Conservation (phyloP, 2,797 vertebrate genomes). For the Tenualosa thibaudeaui region DNA sequence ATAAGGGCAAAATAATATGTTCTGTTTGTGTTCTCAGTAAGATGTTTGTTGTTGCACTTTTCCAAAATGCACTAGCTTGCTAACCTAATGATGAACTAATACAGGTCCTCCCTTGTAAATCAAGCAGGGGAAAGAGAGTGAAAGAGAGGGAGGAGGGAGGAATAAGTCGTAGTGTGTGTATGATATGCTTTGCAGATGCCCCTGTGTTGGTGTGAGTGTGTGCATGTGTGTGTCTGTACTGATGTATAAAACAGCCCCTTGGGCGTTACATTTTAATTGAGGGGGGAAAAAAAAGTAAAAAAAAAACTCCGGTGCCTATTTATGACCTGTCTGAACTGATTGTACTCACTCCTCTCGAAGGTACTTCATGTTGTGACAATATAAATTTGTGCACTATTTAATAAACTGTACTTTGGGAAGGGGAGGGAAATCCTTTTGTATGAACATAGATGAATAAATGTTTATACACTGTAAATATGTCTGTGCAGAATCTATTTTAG, state of each 20-base stretch:
- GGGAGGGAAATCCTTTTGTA: slow-evolving; percentile 41
- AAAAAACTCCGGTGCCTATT: slow-evolving; percentile 41
- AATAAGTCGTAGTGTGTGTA: background rate
- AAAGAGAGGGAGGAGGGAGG: background rate
- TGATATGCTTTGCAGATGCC: slow-evolving; percentile 14
- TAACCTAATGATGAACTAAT: background rate
- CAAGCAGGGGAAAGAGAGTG: background rate
- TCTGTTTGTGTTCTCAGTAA: background rate
- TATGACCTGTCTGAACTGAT: slow-evolving; percentile 45
- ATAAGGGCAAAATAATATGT: background rate
- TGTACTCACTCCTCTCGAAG: slow-evolving; percentile 42
- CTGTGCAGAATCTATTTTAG: background rate
- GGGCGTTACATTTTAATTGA: slow-evolving; percentile 27
- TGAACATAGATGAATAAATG: slow-evolving; percentile 44
- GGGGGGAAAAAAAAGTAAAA: slow-evolving; percentile 11
- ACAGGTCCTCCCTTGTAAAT: background rate
- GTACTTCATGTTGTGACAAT: slow-evolving; percentile 38
- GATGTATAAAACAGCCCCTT: slow-evolving; percentile 29
- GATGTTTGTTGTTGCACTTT: slow-evolving; percentile 10
- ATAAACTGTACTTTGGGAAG: background rate
- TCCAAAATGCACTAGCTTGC: background rate
- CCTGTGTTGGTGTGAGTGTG: background rate
- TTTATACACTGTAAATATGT: slow-evolving; percentile 37
- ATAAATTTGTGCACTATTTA: slow-evolving; percentile 32
- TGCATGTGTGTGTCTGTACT: background rate